Evolutionary conservation across 2,888 invertebrate species (phyloP), one percentile per base, ranked within the genome.

Genomic region (Anoncus sp.): DNA sequence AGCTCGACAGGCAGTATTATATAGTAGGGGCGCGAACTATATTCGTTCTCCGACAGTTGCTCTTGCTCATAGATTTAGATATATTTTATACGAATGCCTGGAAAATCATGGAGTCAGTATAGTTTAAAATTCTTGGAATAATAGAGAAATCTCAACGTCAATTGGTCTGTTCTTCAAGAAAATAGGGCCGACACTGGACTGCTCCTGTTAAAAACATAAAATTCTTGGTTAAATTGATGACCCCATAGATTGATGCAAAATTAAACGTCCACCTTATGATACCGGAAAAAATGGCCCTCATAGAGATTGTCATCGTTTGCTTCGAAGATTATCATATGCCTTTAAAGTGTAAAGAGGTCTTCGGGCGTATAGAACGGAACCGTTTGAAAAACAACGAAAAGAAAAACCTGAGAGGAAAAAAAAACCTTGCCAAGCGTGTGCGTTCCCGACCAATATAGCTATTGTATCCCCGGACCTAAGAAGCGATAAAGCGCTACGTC

Each of bases 1-100:
- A 86, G 85, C 82, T 79, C 70, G 38, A 16, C 75, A 60, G 66
- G 43, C n/a, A 53, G 67, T 40, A 62, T 40, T n/a, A 3, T 31
- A 49, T n/a, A n/a, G 22, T 22, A 57, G 62, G 60, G 71, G 71
- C 60, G 62, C 71, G 55, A 75, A 63, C 75, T 77, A 55, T 77
- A 55, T 67, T 66, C 31, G 31, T 43, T 45, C 66, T 60, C 51
- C 22, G 72, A 73, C 55, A 40, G 73, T 69, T 69, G 12, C 60
- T 55, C 31, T 49, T 10, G 20, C 20, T 24, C 62, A 40, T 53
- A 49, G 16, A 45, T 53, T 62, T 16, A 10, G 10, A 31, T 18
- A 62, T 22, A 35, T 51, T 43, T n/a, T n/a, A n/a, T 62, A 47
- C 31, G 27, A 27, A 45, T 38, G 53, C 2, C 31, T 16, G 16